Evolutionary conservation across 1,140 invertebrate genomes (phyloP).

Genomic region (Drosophila truncata): DNA sequence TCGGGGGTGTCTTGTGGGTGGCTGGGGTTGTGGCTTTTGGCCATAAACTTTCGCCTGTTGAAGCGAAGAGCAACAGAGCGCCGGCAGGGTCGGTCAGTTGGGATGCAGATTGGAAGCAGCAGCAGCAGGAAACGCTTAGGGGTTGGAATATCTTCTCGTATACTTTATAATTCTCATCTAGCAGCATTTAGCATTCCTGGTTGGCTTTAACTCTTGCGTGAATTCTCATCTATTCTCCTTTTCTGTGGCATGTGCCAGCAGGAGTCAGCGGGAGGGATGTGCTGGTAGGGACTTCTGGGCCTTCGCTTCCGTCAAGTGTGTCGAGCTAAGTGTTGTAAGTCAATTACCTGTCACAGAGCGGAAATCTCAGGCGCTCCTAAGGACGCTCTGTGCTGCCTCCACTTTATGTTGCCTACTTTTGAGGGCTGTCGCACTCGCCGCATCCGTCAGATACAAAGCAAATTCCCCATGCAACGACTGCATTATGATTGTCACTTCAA

Average conservation of each 20-base stretch:
- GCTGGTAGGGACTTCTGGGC: slow-evolving; percentile 24
- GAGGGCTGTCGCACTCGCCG: slow-evolving; percentile 17
- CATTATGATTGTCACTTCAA: slow-evolving; percentile 82
- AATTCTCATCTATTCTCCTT: slow-evolving; percentile 5
- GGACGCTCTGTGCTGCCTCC: slow-evolving; percentile 2
- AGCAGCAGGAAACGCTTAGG: not conserved
- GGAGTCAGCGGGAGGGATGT: slow-evolving; percentile 14
- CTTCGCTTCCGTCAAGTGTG: slow-evolving; percentile 53
- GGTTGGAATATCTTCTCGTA: slow-evolving; percentile 26
- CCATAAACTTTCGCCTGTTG: slow-evolving; percentile 78
- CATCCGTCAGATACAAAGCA: slow-evolving; percentile 40
- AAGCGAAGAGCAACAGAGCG: slow-evolving; percentile 53
- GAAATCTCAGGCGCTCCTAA: slow-evolving; percentile 45
- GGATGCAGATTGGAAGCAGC: not conserved
- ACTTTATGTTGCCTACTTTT: slow-evolving; percentile 18
- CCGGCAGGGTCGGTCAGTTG: slow-evolving; percentile 20
- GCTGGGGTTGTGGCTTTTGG: slow-evolving; percentile 68
- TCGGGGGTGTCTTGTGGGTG: slow-evolving; percentile 26
- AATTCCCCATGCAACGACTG: slow-evolving; percentile 67
- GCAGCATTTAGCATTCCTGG: slow-evolving; percentile 17
- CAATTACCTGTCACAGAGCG: slow-evolving; percentile 72
- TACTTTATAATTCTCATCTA: slow-evolving; percentile 21
- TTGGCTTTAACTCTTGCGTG: slow-evolving; percentile 4
- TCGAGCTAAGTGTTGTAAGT: slow-evolving; percentile 75
- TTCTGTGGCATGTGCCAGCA: not conserved